Evolutionary conservation across 2,888 invertebrate genomes (phyloP), one percentile per base, ranked within the genome.

Genomic region (Chromoteleia sp.): DNA sequence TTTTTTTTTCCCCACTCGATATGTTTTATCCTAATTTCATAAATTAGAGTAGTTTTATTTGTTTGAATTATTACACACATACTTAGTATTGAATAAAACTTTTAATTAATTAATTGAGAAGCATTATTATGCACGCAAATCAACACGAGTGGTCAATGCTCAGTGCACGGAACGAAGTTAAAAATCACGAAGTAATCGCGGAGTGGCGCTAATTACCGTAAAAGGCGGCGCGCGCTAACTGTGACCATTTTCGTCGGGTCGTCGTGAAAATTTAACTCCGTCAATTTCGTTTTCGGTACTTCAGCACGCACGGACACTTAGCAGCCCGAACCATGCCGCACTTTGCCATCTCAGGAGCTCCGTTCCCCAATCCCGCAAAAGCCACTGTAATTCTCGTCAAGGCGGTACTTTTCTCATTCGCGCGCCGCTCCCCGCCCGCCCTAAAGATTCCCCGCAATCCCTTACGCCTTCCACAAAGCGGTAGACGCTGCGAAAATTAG

Each of bases 371-470:
- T 54, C 71, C 81, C 81, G 61, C 75, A 81, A 76, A 81, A 71
- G 76, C 76, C 67, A 70, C 75, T 75, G 71, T 73, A 81, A 81
- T 70, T 81, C 76, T 71, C 76, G 76, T 76, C 81, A 71, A 65
- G 71, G 59, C 76, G 52, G 45, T 58, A 54, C 81, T 81, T 73
- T 76, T 67, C 67, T 65, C 75, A 70, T 75, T 71, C 67, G 25
- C 30, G 43, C 39, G 25, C 25, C 14, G 7, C 36, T 33, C 65
- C 63, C 43, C 58, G 10, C 12, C 12, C 63, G 56, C 17, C 80
- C 65, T 81, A 81, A 81, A 81, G 71, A 75, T 75, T 81, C 59
- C 73, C 79, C 76, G 76, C 73, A 81, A 81, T 76, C 81, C 71
- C 56, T 76, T 77, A 81, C 67, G 76, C 54, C 65, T 45, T 33